Base-by-base conservation (phyloP, 2,797 vertebrate species). In the Cyprinodon diabolis region DNA sequence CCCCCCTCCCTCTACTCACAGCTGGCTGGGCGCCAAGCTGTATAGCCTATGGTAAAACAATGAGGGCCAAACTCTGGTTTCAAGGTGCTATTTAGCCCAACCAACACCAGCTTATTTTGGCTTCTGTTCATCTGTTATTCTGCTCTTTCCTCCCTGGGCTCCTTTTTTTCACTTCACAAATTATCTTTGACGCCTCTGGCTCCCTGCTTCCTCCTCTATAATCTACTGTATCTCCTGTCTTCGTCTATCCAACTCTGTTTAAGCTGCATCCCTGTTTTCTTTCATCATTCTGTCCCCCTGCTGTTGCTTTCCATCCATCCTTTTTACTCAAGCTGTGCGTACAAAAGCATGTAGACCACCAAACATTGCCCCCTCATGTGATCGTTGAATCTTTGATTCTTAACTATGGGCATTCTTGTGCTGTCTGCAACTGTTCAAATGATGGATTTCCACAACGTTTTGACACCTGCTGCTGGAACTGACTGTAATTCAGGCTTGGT, bases 21-120 rank as follows among this genome's bases (percentile, higher is more conserved):
- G 66, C 86, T 90, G 90, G 90, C 87, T 8, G 51, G 4, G 74
- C 72, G 83, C 87, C 92, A 76, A 43, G 78, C 56, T 14, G 75
- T 74, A 81, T 70, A 80, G 54, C 84, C 77, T 79, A 74, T 68
- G 69, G 79, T 72, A 83, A 84, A 74, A 85, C 73, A 79, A 51
- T 65, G 57, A 51, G 49, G 80, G 63, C 76, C 84, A 74, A 83
- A 79, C 82, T 68, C 37, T 47, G 40, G 68, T 49, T 43, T n/a
- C 68, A 65, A 49, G 3, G 30, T 30, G 30, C 30, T 30, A 30
- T 30, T 30, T 83, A 65, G 40, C 72, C 55, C 37, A n/a, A 66
- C 65, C 57, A 40, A 17, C 9, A 11, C 54, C 35, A 25, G 37
- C 60, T 66, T 51, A 56, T 57, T 75, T 56, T 48, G 67, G 71